Conservation (phyloP, 2,797 vertebrate genomes). For the Telmatherina bonti region DNA sequence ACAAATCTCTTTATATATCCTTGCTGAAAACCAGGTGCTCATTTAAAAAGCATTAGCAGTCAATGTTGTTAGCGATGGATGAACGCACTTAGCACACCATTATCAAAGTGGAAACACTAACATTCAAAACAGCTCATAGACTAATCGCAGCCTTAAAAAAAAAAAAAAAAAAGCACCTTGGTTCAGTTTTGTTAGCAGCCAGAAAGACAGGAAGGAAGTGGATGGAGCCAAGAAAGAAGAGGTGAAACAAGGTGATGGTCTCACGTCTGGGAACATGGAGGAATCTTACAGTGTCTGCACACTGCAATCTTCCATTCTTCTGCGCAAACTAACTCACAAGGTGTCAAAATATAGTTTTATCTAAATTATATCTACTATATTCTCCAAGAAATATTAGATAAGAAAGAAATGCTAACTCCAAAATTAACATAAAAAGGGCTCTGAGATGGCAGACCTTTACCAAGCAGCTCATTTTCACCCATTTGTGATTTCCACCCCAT, state of each 20-base stretch:
- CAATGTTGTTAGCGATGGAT: conserved; percentile 2
- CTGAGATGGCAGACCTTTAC: too few relatives aligned
- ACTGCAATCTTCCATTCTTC: too few relatives aligned
- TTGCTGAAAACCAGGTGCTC: neutral
- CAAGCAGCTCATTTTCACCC: too few relatives aligned
- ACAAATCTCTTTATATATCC: neutral
- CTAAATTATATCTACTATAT: neutral
- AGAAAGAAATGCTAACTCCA: neutral
- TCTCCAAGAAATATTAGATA: neutral
- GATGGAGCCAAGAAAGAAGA: neutral
- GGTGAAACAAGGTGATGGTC: neutral
- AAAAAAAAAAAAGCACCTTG: conserved; percentile 4
- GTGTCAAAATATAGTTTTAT: too few relatives aligned
- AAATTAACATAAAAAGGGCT: too few relatives aligned
- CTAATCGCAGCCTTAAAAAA: neutral
- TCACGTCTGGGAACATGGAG: too few relatives aligned
- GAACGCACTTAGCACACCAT: conserved; percentile 16
- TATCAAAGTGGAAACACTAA: conserved; percentile 6
- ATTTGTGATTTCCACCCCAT: too few relatives aligned
- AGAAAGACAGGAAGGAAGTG: neutral
- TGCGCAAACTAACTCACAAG: too few relatives aligned
- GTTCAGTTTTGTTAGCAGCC: neutral
- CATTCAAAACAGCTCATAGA: neutral
- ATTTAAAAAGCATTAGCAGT: neutral
- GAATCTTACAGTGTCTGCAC: too few relatives aligned